Evolutionary conservation across 1,140 invertebrate genomes (phyloP).

Genomic region (Orchesella cincta): DNA sequence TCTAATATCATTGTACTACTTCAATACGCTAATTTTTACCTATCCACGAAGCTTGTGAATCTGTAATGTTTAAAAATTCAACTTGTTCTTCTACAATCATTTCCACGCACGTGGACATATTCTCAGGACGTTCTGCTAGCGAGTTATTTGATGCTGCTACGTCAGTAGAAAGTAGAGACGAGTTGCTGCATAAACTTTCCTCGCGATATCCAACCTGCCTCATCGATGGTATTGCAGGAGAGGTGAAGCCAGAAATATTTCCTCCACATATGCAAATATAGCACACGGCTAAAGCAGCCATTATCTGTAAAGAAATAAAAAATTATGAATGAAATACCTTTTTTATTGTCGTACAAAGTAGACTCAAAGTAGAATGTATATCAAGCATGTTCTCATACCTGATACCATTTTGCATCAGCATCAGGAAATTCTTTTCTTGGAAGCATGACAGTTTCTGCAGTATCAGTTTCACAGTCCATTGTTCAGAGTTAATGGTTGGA

Average conservation of each 20-base stretch:
- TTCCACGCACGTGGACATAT: too few species aligned
- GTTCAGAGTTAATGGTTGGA: too few species aligned
- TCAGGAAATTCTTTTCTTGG: background rate
- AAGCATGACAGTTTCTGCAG: background rate
- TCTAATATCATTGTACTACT: too few species aligned
- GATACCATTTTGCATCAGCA: conserved; percentile 4
- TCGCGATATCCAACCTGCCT: background rate
- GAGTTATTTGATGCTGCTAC: too few species aligned
- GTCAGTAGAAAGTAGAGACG: too few species aligned
- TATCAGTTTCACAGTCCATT: conserved; percentile 20
- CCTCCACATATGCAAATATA: conserved; percentile 43
- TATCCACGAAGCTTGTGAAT: conserved; percentile 27
- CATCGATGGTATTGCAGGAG: conserved; percentile 43
- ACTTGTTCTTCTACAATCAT: background rate
- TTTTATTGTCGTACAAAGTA: background rate
- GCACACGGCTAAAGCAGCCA: conserved; percentile 32
- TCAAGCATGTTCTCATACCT: background rate
- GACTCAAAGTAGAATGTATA: background rate
- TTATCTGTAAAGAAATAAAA: conserved; percentile 16
- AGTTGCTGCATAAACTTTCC: background rate
- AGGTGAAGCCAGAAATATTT: conserved; percentile 43
- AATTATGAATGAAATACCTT: background rate
- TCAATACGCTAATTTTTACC: too few species aligned
- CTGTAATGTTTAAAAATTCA: conserved; percentile 2
- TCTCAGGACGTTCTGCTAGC: too few species aligned